Evolutionary conservation across 2,113 vertebrate genomes (phyloP), one percentile per base, ranked within the genome.

Genomic region (Microtus oregoni): DNA sequence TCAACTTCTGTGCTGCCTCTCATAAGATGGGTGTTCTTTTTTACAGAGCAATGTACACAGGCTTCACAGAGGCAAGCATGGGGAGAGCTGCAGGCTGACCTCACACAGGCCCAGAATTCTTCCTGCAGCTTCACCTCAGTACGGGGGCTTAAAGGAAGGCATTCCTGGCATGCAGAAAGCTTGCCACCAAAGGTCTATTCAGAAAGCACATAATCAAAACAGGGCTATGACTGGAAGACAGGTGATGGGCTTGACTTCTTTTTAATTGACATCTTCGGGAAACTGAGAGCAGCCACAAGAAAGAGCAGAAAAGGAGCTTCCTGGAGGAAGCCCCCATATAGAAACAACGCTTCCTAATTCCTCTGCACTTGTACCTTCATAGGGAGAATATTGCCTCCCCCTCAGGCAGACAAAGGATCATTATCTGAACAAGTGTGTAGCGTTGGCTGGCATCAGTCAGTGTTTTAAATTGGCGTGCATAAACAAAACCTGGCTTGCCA

Each of bases 401-500:
- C 4, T 7, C 65, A 83, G n/a, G 47, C 41, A 94, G 90, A 96
- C 88, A 96, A 95, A 96, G 79, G 75, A 75, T 61, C 86, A 92
- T 95, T 92, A 92, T 90, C 58, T 73, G 86, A 96, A 86, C 52
- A 78, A 95, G 61, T 78, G 52, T 65, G 58, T 38, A 41, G 47
- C 58, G 38, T 22, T 96, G 90, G 65, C 50, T 89, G 87, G 83
- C 70, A 92, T 77, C 78, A 50, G 28, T 72, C 67, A 44, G 83
- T 67, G 3, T 95, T 94, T 94, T 94, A 92, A 97, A 85, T 26
- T 90, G 52, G 26, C 65, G 15, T 20, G 63, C 32, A 68, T 58
- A 95, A 65, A 86, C 81, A 86, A 78, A 96, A 89, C 90, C 67
- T 55, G 55, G 55, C 85, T 91, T 96, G 87, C 75, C 68, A 4